Evolutionary conservation across 2,797 vertebrate genomes (phyloP).

Genomic region (Scolopax rusticola): DNA sequence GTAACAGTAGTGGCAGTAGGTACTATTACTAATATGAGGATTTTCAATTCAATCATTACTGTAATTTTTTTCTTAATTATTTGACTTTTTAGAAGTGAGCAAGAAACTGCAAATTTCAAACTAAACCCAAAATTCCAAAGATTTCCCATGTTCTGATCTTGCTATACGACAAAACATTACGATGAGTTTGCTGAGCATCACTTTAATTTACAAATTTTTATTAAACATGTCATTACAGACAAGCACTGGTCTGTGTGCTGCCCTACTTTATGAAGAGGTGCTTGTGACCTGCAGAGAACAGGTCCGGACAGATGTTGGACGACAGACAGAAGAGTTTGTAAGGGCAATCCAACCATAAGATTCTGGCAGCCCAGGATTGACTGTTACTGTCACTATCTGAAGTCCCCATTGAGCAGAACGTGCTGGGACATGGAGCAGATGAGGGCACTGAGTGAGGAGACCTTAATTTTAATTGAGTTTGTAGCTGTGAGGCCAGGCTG

Average conservation of each 20-base stretch:
- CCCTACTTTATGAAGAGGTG: not conserved
- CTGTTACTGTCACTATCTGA: not conserved
- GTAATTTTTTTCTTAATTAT: not conserved
- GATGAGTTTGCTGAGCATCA: not conserved
- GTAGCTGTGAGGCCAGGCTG: not conserved
- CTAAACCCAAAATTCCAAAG: not conserved
- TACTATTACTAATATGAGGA: not conserved
- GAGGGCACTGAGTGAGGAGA: not conserved
- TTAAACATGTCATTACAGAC: not conserved
- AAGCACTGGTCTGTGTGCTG: not conserved
- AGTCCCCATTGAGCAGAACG: not conserved
- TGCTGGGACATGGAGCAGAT: not conserved
- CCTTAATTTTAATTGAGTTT: not conserved
- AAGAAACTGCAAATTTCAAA: not conserved
- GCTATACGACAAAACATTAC: not conserved
- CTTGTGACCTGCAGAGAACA: not conserved
- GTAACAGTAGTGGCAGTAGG: not conserved
- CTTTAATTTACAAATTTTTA: not conserved
- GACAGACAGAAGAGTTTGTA: not conserved
- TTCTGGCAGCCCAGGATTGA: too few species aligned
- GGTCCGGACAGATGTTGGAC: not conserved
- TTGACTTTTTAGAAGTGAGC: not conserved
- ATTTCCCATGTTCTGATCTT: not conserved
- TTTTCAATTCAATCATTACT: not conserved
- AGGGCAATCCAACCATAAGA: fast-evolving